phyloP scores from a whole-genome alignment of 2,113 vertebrate species.

The Passer montanus region DNA sequence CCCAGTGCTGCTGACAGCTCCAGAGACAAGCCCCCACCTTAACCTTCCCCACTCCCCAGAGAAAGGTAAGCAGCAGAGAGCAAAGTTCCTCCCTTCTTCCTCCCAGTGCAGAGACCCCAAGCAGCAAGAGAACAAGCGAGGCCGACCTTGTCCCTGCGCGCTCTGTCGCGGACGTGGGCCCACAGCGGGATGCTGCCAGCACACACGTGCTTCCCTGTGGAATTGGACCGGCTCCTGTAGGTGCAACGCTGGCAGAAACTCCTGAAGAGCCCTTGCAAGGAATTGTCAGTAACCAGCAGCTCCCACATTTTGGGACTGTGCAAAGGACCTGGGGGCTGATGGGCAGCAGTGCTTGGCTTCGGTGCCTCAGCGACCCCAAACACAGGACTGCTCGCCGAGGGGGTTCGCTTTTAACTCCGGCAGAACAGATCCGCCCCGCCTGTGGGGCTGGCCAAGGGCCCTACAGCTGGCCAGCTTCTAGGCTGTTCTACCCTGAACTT shows the following conservation, averaged over 20 bases:
- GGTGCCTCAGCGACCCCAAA: neutral
- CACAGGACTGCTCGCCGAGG: neutral
- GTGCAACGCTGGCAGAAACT: slow-evolving; percentile 41
- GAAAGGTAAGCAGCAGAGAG: neutral
- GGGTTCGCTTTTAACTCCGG: neutral
- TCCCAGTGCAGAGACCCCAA: neutral
- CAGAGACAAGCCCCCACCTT: neutral
- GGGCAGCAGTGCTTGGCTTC: neutral
- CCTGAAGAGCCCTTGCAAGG: slow-evolving; percentile 56
- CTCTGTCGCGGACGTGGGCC: slow-evolving; percentile 30
- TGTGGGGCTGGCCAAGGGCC: neutral
- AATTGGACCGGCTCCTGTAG: neutral
- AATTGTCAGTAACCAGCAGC: neutral
- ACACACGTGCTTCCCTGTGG: neutral
- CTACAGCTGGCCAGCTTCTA: neutral
- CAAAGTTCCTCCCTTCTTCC: neutral
- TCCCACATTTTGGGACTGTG: slow-evolving; percentile 44
- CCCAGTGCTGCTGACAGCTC: neutral
- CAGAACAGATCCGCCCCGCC: slow-evolving; percentile 24
- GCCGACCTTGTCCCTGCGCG: slow-evolving; percentile 69
- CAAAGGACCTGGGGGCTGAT: neutral
- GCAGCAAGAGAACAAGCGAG: neutral
- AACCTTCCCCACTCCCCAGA: neutral
- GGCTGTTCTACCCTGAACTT: slow-evolving; percentile 6
- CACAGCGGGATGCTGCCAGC: slow-evolving; percentile 24